Percentiles rank a stretch among this genome's conserved stretches.
Evolutionary conservation across 2,113 vertebrate genomes (phyloP).

Genomic region (Rhipidura dahli): DNA sequence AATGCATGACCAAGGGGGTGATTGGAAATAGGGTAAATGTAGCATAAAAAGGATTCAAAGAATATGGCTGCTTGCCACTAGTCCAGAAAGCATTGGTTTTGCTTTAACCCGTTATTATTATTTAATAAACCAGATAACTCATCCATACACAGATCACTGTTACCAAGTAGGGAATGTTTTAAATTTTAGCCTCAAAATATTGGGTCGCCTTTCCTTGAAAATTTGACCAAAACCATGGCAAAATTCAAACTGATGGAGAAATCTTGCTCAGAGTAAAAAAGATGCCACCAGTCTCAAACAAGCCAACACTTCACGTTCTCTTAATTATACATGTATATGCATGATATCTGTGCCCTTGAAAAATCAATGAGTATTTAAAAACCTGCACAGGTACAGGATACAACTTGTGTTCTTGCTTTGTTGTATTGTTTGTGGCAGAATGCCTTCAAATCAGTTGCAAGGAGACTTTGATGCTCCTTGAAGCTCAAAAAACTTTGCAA

Average conservation of each 20-base stretch:
- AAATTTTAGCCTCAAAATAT: background rate
- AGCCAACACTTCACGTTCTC: background rate
- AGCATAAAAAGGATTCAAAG: background rate
- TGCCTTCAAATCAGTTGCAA: background rate
- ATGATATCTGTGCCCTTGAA: background rate
- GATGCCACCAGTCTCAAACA: background rate
- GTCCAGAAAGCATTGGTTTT: background rate
- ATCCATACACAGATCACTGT: background rate
- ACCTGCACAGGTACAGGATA: background rate
- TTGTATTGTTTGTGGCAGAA: background rate
- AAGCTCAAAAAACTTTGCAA: background rate
- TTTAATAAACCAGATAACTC: background rate
- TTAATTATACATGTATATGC: background rate
- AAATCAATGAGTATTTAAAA: background rate
- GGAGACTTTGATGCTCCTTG: background rate
- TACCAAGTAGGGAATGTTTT: background rate
- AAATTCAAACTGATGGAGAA: background rate
- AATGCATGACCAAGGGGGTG: background rate
- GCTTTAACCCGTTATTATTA: background rate
- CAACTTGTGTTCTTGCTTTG: background rate
- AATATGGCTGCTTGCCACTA: background rate
- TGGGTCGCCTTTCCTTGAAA: background rate
- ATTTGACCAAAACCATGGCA: background rate
- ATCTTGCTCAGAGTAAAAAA: background rate
- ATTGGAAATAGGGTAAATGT: background rate